Conservation (phyloP, 2,888 invertebrate genomes). For the Apamea monoglypha region DNA sequence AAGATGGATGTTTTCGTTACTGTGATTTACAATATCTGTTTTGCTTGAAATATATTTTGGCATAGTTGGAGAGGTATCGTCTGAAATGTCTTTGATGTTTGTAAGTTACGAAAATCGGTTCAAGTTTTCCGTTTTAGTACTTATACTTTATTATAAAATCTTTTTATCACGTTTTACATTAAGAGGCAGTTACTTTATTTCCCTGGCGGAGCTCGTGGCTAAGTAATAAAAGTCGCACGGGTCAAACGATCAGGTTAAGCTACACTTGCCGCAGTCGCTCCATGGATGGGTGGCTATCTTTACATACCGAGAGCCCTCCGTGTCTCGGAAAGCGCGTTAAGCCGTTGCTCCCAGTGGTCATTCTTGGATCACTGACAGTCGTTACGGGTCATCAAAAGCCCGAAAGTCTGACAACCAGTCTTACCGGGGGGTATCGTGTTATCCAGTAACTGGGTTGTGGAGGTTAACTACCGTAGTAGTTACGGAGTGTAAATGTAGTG, state of each 20-base stretch:
- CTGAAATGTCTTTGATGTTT: conserved; percentile 49
- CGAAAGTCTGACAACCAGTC: neutral
- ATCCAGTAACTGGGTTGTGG: neutral
- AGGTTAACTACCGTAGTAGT: neutral
- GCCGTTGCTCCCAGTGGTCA: too few species aligned
- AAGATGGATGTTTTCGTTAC: conserved; percentile 76
- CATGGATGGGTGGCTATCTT: neutral
- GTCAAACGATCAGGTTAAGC: neutral
- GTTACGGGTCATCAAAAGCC: neutral
- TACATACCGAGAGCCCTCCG: neutral
- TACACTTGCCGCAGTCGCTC: neutral
- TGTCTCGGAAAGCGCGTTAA: neutral
- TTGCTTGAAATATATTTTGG: conserved; percentile 66
- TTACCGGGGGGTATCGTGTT: neutral
- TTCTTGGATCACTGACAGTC: too few species aligned
- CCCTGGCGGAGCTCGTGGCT: neutral
- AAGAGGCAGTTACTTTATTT: neutral
- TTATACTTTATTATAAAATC: neutral
- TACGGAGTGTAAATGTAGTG: too few species aligned
- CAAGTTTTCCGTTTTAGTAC: neutral
- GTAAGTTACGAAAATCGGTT: conserved; percentile 44
- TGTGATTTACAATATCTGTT: conserved; percentile 76
- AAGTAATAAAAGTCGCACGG: neutral
- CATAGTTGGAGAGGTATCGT: conserved; percentile 40
- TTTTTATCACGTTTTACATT: neutral